Evolutionary conservation across 2,113 vertebrate species (phyloP), one percentile per base, ranked within the genome.

Genomic region (Tor tambroides): DNA sequence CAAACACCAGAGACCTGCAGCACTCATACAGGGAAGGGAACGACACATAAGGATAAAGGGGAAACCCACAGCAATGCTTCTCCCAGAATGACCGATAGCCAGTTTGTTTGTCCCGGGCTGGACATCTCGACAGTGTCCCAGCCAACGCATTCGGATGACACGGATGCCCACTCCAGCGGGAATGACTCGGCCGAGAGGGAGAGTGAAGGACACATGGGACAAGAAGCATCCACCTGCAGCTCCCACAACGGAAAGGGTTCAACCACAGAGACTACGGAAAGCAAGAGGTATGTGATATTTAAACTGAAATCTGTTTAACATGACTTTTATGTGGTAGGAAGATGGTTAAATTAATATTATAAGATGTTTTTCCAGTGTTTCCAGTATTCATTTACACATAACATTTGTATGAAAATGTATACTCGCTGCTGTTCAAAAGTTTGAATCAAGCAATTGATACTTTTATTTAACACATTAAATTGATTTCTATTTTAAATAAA

Each of bases 121-220:
- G 89, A 59, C 21, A 84, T 84, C 32, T 56, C 23, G 4, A 10
- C 30, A 1, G 30, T 4, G 3, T 12, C 78, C 41, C 92, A 91
- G 87, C 92, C 90, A 9, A 87, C 90, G 1, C 94, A 92, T 87
- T 92, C 93, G 0, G 96, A 97, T 3, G 97, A 97, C 63, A 97
- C 93, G 6, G 97, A 97, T 26, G 94, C 93, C 4, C 85, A 93
- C 15, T 97, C 96, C 65, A 97, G 96, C 0, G 96, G 97, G 67
- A 97, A 96, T 56, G 97, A 97, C 80, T 97, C 96, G 0, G 96
- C 95, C 0, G 96, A 96, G 67, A 90, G 93, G 0, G 96, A 96
- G 17, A 96, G 95, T 10, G 92, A 94, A 67, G 85, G 92, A 8
- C 86, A 92, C 5, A 89, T 89, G 89, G 90, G 83, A n/a, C 88